Conservation (phyloP, 2,888 invertebrate genomes). For the Pseudoips prasinana region DNA sequence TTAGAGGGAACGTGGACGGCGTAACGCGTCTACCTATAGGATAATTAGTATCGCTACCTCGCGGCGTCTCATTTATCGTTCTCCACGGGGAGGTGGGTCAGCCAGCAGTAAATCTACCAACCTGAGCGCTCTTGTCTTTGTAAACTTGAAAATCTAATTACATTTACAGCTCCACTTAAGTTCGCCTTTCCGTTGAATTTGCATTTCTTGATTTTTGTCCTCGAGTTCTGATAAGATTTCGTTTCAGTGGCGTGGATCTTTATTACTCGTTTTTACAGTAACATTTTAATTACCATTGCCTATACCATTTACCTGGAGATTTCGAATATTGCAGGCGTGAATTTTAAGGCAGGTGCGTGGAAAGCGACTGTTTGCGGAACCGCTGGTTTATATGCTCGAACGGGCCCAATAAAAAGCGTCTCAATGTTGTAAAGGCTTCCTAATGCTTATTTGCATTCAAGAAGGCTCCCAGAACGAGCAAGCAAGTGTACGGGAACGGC, state of each 20-base stretch:
- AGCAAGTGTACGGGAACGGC: slow-evolving; percentile 69
- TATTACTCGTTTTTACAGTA: slow-evolving; percentile 36
- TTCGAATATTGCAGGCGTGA: slow-evolving; percentile 26
- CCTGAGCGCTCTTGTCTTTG: slow-evolving; percentile 79
- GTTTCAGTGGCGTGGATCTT: slow-evolving; percentile 43
- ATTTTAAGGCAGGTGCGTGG: slow-evolving; percentile 43
- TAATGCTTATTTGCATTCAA: slow-evolving; percentile 80
- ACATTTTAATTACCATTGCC: slow-evolving; percentile 35
- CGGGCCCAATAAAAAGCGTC: slow-evolving; percentile 74
- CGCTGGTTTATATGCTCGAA: slow-evolving; percentile 64
- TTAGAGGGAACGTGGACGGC: slow-evolving; percentile 59
- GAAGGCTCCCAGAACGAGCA: slow-evolving; percentile 69
- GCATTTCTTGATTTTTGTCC: slow-evolving; percentile 73
- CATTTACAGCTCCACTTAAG: slow-evolving; percentile 77
- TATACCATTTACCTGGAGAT: slow-evolving; percentile 23
- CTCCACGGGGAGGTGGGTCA: slow-evolving; percentile 76
- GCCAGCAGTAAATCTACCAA: slow-evolving; percentile 79
- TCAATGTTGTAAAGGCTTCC: slow-evolving; percentile 75
- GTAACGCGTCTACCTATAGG: slow-evolving; percentile 69
- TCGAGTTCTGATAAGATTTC: slow-evolving; percentile 56
- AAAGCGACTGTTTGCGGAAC: slow-evolving; percentile 55
- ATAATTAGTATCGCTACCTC: slow-evolving; percentile 80
- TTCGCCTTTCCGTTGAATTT: slow-evolving; percentile 70
- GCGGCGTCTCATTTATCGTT: slow-evolving; percentile 77
- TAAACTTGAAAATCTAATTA: slow-evolving; percentile 81